Evolutionary conservation across 2,797 vertebrate species (phyloP).

Genomic region (Rhinophrynus dorsalis): DNA sequence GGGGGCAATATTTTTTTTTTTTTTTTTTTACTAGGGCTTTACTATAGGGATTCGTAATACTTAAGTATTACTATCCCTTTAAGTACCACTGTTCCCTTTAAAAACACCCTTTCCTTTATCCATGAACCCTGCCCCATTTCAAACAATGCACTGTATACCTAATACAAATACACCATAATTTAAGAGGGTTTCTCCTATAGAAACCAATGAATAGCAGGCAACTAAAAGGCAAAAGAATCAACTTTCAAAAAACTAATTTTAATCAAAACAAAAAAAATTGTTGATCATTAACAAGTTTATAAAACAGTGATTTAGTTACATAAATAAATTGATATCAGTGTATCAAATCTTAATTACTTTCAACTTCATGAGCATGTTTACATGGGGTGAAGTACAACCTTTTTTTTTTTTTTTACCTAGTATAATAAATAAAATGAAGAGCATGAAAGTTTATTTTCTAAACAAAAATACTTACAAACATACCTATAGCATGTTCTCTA

Average conservation of each 20-base stretch:
- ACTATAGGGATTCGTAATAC: no score
- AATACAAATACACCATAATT: no score
- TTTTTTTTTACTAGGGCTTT: no score
- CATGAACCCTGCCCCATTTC: no score
- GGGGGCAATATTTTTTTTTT: no score
- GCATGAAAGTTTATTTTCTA: constrained; percentile 81
- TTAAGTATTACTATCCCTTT: no score
- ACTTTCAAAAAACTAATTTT: constrained; percentile 94
- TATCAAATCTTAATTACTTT: constrained; percentile 99
- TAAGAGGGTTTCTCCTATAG: no score
- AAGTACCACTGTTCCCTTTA: no score
- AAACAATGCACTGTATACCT: no score
- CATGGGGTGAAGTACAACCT: constrained; percentile 92
- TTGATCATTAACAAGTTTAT: constrained; percentile 99
- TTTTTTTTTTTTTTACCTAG: constrained; percentile 89
- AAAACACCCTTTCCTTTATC: no score
- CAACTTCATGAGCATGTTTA: constrained; percentile 96
- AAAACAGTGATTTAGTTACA: constrained; percentile 99
- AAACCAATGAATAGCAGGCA: constrained; percentile 44
- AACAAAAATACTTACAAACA: constrained; percentile 92
- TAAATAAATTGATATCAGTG: constrained; percentile 99
- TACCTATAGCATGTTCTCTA: constrained; percentile 86
- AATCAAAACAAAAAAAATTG: constrained; percentile 94
- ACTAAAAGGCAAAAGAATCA: constrained; percentile 71
- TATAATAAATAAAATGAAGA: constrained; percentile 96